Base-by-base conservation (phyloP, 2,888 invertebrate species). In the Dolichomitus sp. region DNA sequence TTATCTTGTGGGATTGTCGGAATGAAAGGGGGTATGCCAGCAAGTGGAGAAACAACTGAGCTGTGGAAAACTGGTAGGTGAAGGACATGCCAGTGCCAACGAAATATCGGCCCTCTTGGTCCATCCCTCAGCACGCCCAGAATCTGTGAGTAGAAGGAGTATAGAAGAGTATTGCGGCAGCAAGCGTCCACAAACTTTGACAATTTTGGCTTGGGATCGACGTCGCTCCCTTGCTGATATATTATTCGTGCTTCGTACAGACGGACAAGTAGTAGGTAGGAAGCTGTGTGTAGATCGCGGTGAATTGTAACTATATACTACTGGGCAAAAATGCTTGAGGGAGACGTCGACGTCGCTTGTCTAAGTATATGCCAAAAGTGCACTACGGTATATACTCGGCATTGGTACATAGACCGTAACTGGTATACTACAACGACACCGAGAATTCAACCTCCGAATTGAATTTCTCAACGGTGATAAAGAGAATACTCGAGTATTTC, bases 191-290 rank as follows among this genome's bases (percentile, higher is more conserved):
- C 68, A 87, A 90, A 89, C 87, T 88, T 90, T 88, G 84, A 89
- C 88, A 88, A 90, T 90, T 90, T 88, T 83, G 84, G 84, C 81
- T 80, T 77, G 59, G 50, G 81, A 87, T 89, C 80, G 89, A 88
- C 87, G 84, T 76, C 65, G 69, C 70, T 78, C 50, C 75, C 37
- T 33, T 40, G 61, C 80, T 86, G 86, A 89, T 89, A 85, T 88
- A 89, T 89, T 88, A 89, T 88, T 87, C 85, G 85, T 83, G 65
- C 79, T 80, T 82, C 83, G 83, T 86, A 79, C 79, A 69, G 73
- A 78, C 73, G 73, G 81, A 81, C 66, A 63, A 75, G 66, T 80
- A 54, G 78, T 40, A 70, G 54, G 61, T 61, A 42, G 57, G 48
- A 48, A 57, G 48, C 40, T 68, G 45, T 40, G 52, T 11, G 33